Base-by-base conservation (phyloP, 2,797 vertebrate genomes). In the Alcedo quadribrachys region DNA sequence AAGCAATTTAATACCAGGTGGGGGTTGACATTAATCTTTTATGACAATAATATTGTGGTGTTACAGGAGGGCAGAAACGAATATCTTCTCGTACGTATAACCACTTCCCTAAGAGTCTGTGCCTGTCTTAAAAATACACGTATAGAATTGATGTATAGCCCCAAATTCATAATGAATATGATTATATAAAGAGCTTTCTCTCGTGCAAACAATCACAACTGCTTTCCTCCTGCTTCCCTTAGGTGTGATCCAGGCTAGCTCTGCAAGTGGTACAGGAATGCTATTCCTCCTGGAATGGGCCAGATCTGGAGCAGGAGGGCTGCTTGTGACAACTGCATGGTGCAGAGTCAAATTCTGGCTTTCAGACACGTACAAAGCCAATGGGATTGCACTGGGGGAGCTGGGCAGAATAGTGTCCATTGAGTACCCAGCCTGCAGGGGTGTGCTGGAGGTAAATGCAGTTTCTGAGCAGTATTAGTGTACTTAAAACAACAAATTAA, bases 21-120 rank as follows among this genome's bases (percentile, higher is more conserved):
- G 95, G 80, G 88, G 90, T 80, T 92, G 82, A 93, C 81, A 89
- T 96, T 96, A 93, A 94, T 94, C 90, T 93, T 94, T 90, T 76
- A 96, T 93, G 94, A 96, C 94, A 95, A 96, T 93, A 95, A 90
- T 93, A 95, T 91, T 82, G 92, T 58, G 85, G 85, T 90, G 82
- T 92, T 90, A 82, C 81, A 69, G 89, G 68, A 96, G 92, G 94
- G 93, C 92, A 94, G 92, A 89, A 86, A 15, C 10, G 11, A 93
- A 33, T 89, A 80, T 81, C 89, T 91, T 50, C 75, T 68, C 60
- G 53, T 62, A 86, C 11, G 1, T 65, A 80, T 27, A 94, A 70
- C 79, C 77, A 33, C 87, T 87, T 91, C 85, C 63, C 90, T 74
- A 28, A 45, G 81, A 93, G 53, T 81, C 93, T 89, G 69, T 58